These are phyloP conservation scores for Danio tinwini DNA, from an alignment of 2,797 vertebrate genomes.

Conservation along the genomic window DNA sequence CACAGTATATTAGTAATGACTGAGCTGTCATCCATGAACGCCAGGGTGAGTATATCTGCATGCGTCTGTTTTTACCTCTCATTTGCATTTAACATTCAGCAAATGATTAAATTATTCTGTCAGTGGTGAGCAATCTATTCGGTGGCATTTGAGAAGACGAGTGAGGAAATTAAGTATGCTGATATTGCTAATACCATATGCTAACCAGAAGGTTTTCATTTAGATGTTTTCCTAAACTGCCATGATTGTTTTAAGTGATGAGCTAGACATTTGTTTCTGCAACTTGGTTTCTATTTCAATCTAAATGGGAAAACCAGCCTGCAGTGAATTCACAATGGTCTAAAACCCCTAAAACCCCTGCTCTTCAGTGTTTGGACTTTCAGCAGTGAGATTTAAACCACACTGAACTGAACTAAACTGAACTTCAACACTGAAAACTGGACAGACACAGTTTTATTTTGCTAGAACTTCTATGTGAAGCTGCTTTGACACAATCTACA, in stretches of 20 bases:
- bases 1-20: conserved; percentile 61
- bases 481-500: no score
- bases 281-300: background rate
- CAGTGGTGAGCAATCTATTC: conserved; percentile 4
- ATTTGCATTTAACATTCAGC: conserved; percentile 24
- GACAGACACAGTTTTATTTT: no score
- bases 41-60: conserved; percentile 49
- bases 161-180: background rate
- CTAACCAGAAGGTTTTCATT: background rate
- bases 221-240: background rate
- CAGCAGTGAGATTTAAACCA: no score
- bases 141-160: conserved; percentile 9
- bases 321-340: background rate
- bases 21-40: conserved; percentile 61
- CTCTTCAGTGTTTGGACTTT: no score
- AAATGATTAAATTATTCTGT: conserved; percentile 19
- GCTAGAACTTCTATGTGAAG: no score
- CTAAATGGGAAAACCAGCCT: background rate
- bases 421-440: no score
- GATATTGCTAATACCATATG: background rate
- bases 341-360: background rate
- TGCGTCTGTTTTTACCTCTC: conserved; percentile 42
- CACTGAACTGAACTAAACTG: no score
- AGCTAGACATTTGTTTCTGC: background rate
- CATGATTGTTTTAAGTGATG: background rate